Percentiles rank a stretch among this genome's conserved stretches.
Evolutionary conservation across 2,113 vertebrate species (phyloP).

Genomic region (Hemicordylus capensis): DNA sequence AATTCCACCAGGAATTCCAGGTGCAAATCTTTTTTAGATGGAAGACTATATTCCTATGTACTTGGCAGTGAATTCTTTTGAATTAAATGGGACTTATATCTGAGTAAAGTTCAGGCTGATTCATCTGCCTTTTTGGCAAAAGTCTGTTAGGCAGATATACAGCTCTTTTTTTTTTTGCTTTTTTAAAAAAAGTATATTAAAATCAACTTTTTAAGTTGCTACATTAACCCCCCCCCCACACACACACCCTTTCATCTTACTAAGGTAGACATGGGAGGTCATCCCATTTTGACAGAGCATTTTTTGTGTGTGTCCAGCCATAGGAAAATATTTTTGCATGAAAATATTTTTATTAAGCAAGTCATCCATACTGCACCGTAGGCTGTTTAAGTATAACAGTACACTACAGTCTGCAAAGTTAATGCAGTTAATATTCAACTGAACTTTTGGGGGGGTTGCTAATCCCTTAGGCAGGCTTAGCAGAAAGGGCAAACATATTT

Average conservation of each 20-base stretch:
- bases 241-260: constrained; percentile 15
- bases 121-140: constrained; percentile 14
- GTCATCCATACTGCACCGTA: constrained; percentile 66
- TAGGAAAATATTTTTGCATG: constrained; percentile 41
- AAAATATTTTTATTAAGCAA: constrained; percentile 71
- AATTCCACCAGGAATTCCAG: no score
- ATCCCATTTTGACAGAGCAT: constrained; percentile 45
- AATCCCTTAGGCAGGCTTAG: constrained; percentile 83
- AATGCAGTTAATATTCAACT: constrained; percentile 82
- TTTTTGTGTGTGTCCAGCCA: constrained; percentile 37
- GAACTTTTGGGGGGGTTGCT: constrained; percentile 82
- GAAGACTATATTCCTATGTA: no score
- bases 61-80: not conserved
- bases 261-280: constrained; percentile 39
- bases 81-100: not conserved
- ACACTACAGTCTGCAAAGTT: constrained; percentile 73
- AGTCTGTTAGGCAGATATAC: constrained; percentile 26
- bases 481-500: constrained; percentile 93
- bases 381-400: constrained; percentile 71
- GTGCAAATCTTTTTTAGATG: no score
- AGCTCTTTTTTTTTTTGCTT: not conserved
- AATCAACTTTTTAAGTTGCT: not conserved
- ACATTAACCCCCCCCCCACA: no score
- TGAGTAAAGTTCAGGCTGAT: constrained; percentile 5
- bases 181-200: constrained; percentile 14